Evolutionary conservation across 2,888 invertebrate species (phyloP).

Genomic region (Hyposoter dolosus): DNA sequence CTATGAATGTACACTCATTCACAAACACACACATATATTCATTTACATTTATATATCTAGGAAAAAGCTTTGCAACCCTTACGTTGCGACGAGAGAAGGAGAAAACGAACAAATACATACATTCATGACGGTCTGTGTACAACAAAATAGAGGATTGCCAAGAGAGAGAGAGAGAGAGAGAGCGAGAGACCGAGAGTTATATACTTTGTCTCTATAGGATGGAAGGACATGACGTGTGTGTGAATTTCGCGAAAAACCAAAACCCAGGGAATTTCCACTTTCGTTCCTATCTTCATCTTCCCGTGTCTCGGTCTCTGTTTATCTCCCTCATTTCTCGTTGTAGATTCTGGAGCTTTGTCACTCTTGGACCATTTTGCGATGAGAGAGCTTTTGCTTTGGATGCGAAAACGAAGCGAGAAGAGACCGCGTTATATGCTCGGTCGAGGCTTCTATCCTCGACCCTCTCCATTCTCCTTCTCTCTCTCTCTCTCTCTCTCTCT

Average conservation of each 20-base stretch:
- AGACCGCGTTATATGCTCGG: slow-evolving; percentile 32
- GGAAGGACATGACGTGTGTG: slow-evolving; percentile 75
- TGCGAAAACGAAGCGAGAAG: slow-evolving; percentile 47
- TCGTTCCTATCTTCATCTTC: slow-evolving; percentile 53
- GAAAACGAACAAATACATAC: slow-evolving; percentile 49
- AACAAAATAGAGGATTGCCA: slow-evolving; percentile 12
- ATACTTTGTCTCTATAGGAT: neutral
- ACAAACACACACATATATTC: neutral
- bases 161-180: slow-evolving; percentile 33
- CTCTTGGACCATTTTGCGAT: slow-evolving; percentile 32
- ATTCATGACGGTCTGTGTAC: neutral
- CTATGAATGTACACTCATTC: slow-evolving; percentile 51
- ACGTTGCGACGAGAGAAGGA: slow-evolving; percentile 78
- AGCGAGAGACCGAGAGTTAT: slow-evolving; percentile 31
- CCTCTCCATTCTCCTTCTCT: slow-evolving; percentile 9
- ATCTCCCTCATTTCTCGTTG: slow-evolving; percentile 14
- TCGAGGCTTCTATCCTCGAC: slow-evolving; percentile 44
- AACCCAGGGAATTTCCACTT: slow-evolving; percentile 76
- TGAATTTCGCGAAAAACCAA: slow-evolving; percentile 79
- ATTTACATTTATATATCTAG: neutral
- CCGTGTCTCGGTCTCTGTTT: slow-evolving; percentile 51
- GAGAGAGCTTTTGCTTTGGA: slow-evolving; percentile 21
- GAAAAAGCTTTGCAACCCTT: slow-evolving; percentile 79
- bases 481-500: slow-evolving; percentile 22
- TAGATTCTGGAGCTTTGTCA: slow-evolving; percentile 46